Base-by-base conservation (phyloP, 2,113 vertebrate genomes). In the Diadophis punctatus region DNA sequence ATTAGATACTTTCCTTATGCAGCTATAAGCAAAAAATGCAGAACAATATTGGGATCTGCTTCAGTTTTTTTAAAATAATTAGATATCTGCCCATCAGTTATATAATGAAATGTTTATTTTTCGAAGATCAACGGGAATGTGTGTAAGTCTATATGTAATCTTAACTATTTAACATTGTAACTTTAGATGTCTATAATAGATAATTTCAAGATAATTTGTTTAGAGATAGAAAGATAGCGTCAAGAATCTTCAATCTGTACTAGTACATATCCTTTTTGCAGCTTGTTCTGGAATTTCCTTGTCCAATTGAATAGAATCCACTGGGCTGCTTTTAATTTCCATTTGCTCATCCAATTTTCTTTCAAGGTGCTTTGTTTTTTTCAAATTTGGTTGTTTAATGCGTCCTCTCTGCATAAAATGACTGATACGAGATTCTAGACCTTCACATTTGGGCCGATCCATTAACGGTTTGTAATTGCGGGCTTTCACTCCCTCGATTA, bases 381-480 rank as follows among this genome's bases (percentile, higher is more conserved):
- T 58, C 43, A 80, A 89, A 43, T 85, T 68, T 84, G 96, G 93
- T 52, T 91, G 84, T 92, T 98, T 97, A 20, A 99, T 97, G 86
- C 99, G 96, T 52, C 99, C 99, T 95, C 98, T 97, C 14, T 97
- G 98, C 89, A 99, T 98, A 56, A 98, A 99, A 92, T 99, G 98
- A 63, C 98, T 97, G 92, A 99, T 99, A 60, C 98, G 97, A 1
- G 98, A 98, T 95, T 99, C 99, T 95, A 99, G 95, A 86, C 98
- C 99, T 96, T 99, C 97, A 51, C 99, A 99, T 86, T 97, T 97
- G 0, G 98, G 98, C 1, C 99, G 98, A 84, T 98, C 97, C 96
- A 99, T 97, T 85, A 99, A 93, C 0, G 98, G 98, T 11, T 97
- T 98, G 95, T 99, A 99, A 12, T 97, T 98, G 12, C 96, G 98